Conservation (phyloP, 37 sponge, comb jelly and placozoan genomes). For the Petrosia ficiformis region DNA sequence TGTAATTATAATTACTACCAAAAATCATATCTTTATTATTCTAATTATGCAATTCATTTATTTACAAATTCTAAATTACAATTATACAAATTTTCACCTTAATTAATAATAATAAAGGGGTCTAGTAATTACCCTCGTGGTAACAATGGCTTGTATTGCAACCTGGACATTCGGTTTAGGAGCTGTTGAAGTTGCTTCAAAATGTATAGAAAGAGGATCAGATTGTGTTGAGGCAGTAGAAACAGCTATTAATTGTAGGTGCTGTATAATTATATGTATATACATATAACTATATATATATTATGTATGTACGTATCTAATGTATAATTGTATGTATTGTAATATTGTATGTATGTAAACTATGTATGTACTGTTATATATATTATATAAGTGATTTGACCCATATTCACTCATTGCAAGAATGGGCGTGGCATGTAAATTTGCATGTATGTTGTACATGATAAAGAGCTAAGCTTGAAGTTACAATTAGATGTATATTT, state of each 20-base stretch:
- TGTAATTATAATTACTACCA: no score
- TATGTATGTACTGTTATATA: not conserved
- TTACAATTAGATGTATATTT: no score
- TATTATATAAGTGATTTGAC: not conserved
- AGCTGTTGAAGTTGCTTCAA: constrained; percentile 11
- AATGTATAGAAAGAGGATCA: not conserved
- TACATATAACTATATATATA: no score
- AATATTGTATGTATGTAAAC: not conserved
- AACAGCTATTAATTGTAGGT: constrained; percentile 25
- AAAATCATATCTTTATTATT: no score
- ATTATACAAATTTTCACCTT: no score
- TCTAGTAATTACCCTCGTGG: no score
- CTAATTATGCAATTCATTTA: no score
- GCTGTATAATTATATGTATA: not conserved
- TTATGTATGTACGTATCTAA: no score
- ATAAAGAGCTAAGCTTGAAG: no score
- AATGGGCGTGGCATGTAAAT: not conserved
- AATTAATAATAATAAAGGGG: no score
- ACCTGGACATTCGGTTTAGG: constrained; percentile 45
- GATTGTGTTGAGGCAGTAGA: constrained; percentile 35
- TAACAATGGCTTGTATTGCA: constrained; percentile 49
- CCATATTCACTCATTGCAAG: not conserved
- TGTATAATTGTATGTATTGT: no score
- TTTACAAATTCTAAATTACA: no score
- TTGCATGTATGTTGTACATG: not conserved